Evolutionary conservation across 2,113 vertebrate genomes (phyloP).

Genomic region (Hydrochoerus hydrochaeris): DNA sequence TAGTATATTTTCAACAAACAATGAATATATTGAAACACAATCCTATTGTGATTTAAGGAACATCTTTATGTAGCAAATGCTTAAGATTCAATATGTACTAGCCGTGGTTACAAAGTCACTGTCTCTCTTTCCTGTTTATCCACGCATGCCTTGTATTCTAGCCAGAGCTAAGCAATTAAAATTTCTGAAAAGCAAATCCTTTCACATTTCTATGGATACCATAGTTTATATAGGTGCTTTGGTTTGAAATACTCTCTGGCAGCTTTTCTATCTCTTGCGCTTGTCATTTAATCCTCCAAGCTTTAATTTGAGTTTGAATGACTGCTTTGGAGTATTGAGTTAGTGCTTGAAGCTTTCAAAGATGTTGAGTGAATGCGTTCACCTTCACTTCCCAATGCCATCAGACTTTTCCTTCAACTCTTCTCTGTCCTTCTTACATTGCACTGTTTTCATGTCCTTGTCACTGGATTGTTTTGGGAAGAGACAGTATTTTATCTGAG

Average conservation of each 20-base stretch:
- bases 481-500: neutral
- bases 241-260: neutral
- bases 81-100: neutral
- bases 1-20: neutral
- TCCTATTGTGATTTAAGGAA: neutral
- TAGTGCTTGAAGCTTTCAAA: neutral
- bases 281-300: constrained; percentile 37
- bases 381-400: neutral
- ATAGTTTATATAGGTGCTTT: neutral
- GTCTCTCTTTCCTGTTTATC: neutral
- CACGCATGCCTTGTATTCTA: neutral
- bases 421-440: neutral
- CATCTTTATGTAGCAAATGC: neutral
- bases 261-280: neutral
- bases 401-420: neutral
- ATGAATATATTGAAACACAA: neutral
- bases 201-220: constrained; percentile 19
- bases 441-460: neutral
- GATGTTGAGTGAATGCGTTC: neutral
- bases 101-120: neutral
- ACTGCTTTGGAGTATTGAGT: neutral
- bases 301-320: neutral
- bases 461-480: neutral
- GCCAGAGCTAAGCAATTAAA: constrained; percentile 22
- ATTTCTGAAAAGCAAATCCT: neutral